Conservation (phyloP, 2,797 vertebrate genomes). For the Salarias fasciatus region DNA sequence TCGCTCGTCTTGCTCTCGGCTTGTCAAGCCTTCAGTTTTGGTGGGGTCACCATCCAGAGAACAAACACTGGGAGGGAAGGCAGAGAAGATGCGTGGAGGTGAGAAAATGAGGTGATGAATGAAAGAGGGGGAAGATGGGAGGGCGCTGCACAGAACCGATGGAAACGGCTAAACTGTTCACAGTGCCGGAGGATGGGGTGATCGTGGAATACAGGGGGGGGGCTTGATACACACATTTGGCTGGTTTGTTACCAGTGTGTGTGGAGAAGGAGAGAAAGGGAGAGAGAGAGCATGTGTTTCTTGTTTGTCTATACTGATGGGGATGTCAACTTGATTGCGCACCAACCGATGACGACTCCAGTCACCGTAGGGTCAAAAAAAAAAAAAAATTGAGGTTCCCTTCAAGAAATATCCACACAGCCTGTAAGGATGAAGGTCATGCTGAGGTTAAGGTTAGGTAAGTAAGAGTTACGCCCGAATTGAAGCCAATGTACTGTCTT, state of each 20-base stretch:
- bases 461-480: too few species aligned
- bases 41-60: slow-evolving; percentile 40
- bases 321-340: too few species aligned
- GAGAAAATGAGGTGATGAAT: slow-evolving; percentile 40
- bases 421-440: too few species aligned
- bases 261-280: too few species aligned
- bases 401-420: too few species aligned
- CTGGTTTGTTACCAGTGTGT: slow-evolving; percentile 28
- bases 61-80: slow-evolving; percentile 9
- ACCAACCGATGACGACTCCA: too few species aligned
- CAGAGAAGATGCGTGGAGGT: slow-evolving; percentile 15
- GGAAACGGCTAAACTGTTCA: slow-evolving; percentile 39
- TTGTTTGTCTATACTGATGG: too few species aligned
- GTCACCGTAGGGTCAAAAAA: too few species aligned
- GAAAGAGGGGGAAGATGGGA: slow-evolving; percentile 11
- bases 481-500: too few species aligned
- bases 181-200: slow-evolving; percentile 59
- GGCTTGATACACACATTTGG: slow-evolving; percentile 64
- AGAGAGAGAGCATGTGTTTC: too few species aligned
- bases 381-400: too few species aligned
- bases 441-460: too few species aligned
- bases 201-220: slow-evolving; percentile 54
- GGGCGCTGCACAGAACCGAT: slow-evolving; percentile 17
- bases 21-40: slow-evolving; percentile 38
- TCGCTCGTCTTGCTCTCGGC: slow-evolving; percentile 26